phyloP scores from a whole-genome alignment of 2,113 vertebrate species.

The Pseudorasbora parva region DNA sequence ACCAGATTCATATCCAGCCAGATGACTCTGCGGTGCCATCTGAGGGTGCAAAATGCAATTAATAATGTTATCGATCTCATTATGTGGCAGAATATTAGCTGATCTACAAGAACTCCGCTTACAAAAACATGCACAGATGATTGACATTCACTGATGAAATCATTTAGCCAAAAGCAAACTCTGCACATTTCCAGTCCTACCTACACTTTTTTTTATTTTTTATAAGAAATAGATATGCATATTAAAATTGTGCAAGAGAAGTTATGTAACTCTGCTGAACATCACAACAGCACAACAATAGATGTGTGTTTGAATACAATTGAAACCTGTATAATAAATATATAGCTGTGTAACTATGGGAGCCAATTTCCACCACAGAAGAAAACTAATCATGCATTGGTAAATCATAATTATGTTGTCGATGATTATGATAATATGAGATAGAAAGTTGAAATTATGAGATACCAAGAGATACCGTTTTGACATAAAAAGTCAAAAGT shows the following conservation, averaged over 20 bases:
- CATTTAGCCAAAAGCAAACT: neutral
- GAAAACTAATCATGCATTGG: neutral
- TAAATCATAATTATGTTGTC: neutral
- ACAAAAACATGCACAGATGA: neutral
- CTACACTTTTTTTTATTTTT: neutral
- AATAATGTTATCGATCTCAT: conserved; percentile 47
- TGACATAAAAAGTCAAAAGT: neutral
- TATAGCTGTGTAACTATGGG: neutral
- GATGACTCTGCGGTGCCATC: conserved; percentile 13
- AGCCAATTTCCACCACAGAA: neutral
- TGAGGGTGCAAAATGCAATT: conserved; percentile 43
- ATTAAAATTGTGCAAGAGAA: conserved; percentile 2
- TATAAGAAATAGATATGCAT: neutral
- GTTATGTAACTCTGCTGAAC: neutral
- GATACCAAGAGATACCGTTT: neutral
- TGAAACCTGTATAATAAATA: neutral
- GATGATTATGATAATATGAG: neutral
- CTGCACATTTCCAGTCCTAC: neutral
- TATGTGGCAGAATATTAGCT: neutral
- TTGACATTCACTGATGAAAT: neutral
- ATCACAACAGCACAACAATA: neutral
- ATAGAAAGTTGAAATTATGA: neutral
- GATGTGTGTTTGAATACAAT: neutral
- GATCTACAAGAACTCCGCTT: conserved; percentile 27
- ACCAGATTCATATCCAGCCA: conserved; percentile 45